Conservation (phyloP, 35 echinoderm and acorn worm species). For the Hemicentrotus pulcherrimus region DNA sequence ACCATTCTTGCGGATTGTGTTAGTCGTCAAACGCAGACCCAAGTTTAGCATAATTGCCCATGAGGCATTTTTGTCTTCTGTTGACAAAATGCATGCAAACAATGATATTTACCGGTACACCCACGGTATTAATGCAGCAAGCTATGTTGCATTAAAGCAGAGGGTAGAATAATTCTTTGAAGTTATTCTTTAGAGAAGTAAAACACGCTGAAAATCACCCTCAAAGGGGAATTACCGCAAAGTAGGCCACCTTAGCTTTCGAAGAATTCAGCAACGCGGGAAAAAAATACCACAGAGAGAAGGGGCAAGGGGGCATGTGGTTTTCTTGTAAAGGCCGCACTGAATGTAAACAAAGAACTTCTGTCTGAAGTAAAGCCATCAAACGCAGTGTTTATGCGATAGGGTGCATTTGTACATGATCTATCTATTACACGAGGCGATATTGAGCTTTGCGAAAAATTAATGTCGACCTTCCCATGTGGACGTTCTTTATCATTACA, state of each 20-base stretch:
- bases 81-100: neutral
- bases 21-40: neutral
- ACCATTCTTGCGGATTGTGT: neutral
- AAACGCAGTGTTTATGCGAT: too few relatives aligned
- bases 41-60: neutral
- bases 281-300: conserved; percentile 8
- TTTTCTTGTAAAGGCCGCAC: neutral
- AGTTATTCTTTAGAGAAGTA: neutral
- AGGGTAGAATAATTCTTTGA: too few relatives aligned
- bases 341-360: neutral
- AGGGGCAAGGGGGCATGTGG: neutral
- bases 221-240: neutral
- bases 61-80: neutral
- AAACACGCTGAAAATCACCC: neutral
- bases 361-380: neutral
- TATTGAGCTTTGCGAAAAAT: too few relatives aligned
- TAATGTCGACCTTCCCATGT: too few relatives aligned
- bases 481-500: too few relatives aligned
- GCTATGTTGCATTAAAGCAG: too few relatives aligned
- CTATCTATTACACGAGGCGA: too few relatives aligned
- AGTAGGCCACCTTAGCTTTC: neutral
- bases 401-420: too few relatives aligned
- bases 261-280: neutral
- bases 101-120: too few relatives aligned
- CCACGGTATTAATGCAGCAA: too few relatives aligned